Conservation (phyloP, 2,113 vertebrate species). For the Brachyistius frenatus region DNA sequence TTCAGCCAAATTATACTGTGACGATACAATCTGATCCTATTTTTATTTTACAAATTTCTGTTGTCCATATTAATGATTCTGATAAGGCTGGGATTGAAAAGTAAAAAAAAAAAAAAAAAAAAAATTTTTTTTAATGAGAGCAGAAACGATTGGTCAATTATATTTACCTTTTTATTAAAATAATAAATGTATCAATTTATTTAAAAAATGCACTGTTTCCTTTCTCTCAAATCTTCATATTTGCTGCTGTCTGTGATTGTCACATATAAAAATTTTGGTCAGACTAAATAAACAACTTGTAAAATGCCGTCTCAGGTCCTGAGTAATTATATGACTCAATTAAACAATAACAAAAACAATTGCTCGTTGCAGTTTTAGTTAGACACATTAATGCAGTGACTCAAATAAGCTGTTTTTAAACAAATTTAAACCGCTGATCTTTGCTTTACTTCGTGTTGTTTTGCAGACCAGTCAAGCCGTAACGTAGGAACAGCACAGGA, state of each 20-base stretch:
- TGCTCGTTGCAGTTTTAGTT: too few species aligned
- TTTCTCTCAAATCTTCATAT: too few species aligned
- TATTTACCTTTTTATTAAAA: neutral
- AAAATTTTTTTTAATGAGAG: neutral
- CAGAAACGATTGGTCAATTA: neutral
- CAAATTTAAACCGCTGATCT: neutral
- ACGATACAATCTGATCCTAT: neutral
- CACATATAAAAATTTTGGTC: too few species aligned
- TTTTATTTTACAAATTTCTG: neutral
- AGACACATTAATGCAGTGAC: too few species aligned
- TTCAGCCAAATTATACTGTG: neutral
- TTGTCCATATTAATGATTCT: slow-evolving; percentile 2
- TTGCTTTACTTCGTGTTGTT: neutral
- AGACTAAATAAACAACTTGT: too few species aligned
- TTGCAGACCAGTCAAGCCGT: neutral
- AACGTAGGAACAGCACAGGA: neutral
- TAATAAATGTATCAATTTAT: too few species aligned
- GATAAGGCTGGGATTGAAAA: neutral
- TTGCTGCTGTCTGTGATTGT: too few species aligned
- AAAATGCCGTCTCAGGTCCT: neutral
- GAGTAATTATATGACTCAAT: neutral
- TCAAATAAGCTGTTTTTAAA: neutral
- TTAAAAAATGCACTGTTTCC: too few species aligned
- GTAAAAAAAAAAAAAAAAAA: neutral
- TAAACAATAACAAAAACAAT: too few species aligned